These are phyloP conservation scores for Euglossa dilemma DNA, from an alignment of 1,140 invertebrate species.

Conservation along the genomic window DNA sequence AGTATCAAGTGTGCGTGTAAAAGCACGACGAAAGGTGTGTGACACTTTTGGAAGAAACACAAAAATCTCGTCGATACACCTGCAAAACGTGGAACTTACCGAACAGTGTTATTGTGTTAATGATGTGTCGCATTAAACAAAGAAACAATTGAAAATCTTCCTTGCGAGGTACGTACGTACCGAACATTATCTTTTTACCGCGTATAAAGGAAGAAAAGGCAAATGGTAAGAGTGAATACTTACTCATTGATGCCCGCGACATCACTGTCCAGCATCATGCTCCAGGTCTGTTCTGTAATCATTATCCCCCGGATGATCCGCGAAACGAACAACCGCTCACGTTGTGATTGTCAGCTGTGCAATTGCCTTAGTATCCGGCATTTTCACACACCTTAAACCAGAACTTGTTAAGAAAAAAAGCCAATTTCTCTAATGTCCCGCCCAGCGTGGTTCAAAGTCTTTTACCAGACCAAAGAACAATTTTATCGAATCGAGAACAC, in stretches of 20 bases:
- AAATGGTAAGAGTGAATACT: constrained; percentile 55
- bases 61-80: constrained; percentile 6
- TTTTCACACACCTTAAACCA: constrained; percentile 69
- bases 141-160: constrained; percentile 35
- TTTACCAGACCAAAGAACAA: not conserved
- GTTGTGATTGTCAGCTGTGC: constrained; percentile 68
- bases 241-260: constrained; percentile 80
- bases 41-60: constrained; percentile 1
- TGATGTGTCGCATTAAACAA: constrained; percentile 55
- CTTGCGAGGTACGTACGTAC: not conserved
- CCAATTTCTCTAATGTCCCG: constrained; percentile 53
- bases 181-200: not conserved
- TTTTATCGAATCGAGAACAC: not conserved
- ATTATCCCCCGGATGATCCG: constrained; percentile 79
- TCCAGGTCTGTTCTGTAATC: constrained; percentile 83
- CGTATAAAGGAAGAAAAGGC: not conserved
- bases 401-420: constrained; percentile 63
- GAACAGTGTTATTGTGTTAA: constrained; percentile 57
- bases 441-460: constrained; percentile 16
- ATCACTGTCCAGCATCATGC: constrained; percentile 82
- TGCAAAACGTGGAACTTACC: constrained; percentile 36
- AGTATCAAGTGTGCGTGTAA: constrained; percentile 10
- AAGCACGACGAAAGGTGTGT: not conserved
- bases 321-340: constrained; percentile 68
- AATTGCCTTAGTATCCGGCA: constrained; percentile 70